A percentile compares a stretch with the other conserved stretches of the same genome.
Conservation (phyloP, 2,113 vertebrate genomes). For the Osmerus mordax region DNA sequence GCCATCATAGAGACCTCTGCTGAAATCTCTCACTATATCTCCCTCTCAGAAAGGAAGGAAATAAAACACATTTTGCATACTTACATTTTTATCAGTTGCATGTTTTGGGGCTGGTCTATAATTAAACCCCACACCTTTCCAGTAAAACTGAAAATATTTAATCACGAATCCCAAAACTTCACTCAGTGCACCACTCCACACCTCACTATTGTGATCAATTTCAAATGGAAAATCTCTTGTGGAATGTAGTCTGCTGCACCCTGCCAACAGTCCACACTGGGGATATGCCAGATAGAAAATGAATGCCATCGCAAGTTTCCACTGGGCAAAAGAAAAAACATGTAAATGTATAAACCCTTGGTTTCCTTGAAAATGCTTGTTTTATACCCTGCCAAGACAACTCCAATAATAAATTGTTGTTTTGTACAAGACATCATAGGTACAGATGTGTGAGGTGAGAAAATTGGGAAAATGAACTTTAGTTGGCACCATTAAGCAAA, state of each 20-base stretch:
- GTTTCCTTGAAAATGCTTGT: slow-evolving; percentile 53
- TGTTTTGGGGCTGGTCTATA: too few relatives aligned
- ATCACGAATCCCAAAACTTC: slow-evolving; percentile 45
- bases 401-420: slow-evolving; percentile 47
- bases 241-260: slow-evolving; percentile 50
- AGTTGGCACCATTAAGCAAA: not conserved
- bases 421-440: slow-evolving; percentile 38
- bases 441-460: slow-evolving; percentile 51
- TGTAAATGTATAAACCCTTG: slow-evolving; percentile 63
- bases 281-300: slow-evolving; percentile 57
- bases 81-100: too few relatives aligned
- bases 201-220: slow-evolving; percentile 60
- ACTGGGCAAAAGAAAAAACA: slow-evolving; percentile 56
- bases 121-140: too few relatives aligned
- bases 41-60: slow-evolving; percentile 36
- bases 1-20: slow-evolving; percentile 38
- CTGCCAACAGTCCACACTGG: slow-evolving; percentile 59
- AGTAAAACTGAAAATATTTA: not conserved
- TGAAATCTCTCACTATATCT: slow-evolving; percentile 44
- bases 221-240: slow-evolving; percentile 63
- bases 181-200: slow-evolving; percentile 38
- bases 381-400: slow-evolving; percentile 41
- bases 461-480: slow-evolving; percentile 21
- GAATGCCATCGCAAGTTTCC: slow-evolving; percentile 62
- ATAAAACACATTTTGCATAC: slow-evolving; percentile 20